phyloP scores from a whole-genome alignment of 2,797 vertebrate species.

The Poeciliopsis paucimaculata region DNA sequence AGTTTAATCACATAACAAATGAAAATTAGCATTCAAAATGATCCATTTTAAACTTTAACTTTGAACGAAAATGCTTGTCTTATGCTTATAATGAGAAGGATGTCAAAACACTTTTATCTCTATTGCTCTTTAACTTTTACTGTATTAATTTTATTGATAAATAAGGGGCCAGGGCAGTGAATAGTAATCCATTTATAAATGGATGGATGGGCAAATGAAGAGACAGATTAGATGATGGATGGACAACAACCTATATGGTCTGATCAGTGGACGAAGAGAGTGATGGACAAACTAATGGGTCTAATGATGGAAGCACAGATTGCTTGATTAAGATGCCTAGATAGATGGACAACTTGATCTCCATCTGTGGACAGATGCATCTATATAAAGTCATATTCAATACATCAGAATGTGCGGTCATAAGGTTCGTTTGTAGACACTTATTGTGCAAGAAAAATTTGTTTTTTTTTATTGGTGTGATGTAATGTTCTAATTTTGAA shows the following conservation, averaged over 20 bases:
- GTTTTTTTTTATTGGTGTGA: no score
- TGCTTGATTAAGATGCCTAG: background rate
- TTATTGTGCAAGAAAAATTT: no score
- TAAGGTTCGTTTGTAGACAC: no score
- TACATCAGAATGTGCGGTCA: no score
- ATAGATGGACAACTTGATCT: no score
- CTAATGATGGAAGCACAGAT: background rate
- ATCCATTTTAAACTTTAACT: background rate
- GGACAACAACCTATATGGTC: background rate
- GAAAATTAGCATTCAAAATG: background rate
- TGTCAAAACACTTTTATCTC: background rate
- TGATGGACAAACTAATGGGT: background rate
- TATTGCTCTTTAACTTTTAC: background rate
- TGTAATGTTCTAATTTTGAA: no score
- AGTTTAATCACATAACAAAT: background rate
- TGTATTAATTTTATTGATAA: background rate
- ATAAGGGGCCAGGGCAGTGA: background rate
- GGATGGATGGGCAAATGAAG: background rate
- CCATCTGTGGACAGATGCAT: background rate
- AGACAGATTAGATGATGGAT: background rate
- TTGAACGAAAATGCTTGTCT: background rate
- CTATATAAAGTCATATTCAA: no score
- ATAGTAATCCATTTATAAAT: background rate
- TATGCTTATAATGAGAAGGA: background rate
- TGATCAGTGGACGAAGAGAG: background rate